Conservation (phyloP, 2,888 invertebrate species). For the Entomobrya proxima region DNA sequence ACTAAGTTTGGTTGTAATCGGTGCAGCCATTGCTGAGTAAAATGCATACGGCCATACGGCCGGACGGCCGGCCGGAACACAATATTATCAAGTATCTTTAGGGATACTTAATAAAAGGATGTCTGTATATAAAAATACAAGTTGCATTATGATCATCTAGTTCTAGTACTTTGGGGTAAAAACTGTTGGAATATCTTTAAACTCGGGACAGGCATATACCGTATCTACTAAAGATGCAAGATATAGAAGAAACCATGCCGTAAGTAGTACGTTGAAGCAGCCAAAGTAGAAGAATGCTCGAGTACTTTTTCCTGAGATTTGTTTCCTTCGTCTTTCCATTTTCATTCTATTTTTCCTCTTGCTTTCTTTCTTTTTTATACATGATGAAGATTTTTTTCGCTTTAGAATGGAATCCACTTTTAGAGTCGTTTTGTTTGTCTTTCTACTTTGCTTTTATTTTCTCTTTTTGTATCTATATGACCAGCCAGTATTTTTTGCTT, state of each 20-base stretch:
- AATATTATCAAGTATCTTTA: too few relatives aligned
- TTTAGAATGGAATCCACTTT: constrained; percentile 49
- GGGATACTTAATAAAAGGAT: too few relatives aligned
- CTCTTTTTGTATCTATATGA: not conserved
- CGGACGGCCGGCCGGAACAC: too few relatives aligned
- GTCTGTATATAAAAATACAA: too few relatives aligned
- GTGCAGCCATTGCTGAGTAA: too few relatives aligned
- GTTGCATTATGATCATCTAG: too few relatives aligned
- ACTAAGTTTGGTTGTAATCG: too few relatives aligned
- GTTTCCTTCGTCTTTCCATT: not conserved
- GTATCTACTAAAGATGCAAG: too few relatives aligned
- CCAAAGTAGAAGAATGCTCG: not conserved
- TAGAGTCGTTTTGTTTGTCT: constrained; percentile 44
- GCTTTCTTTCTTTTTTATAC: not conserved
- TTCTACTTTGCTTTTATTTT: constrained; percentile 37
- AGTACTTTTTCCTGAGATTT: not conserved
- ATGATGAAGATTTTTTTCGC: constrained; percentile 39
- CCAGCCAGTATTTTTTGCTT: not conserved
- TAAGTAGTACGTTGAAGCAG: not conserved
- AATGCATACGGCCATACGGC: too few relatives aligned
- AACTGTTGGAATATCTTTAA: too few relatives aligned
- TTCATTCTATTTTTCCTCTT: constrained; percentile 6
- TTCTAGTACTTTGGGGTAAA: too few relatives aligned
- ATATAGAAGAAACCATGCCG: not conserved
- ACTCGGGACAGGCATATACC: too few relatives aligned